These are phyloP conservation scores for Phasia obesa DNA, from an alignment of 2,888 invertebrate species.

Conservation along the genomic window DNA sequence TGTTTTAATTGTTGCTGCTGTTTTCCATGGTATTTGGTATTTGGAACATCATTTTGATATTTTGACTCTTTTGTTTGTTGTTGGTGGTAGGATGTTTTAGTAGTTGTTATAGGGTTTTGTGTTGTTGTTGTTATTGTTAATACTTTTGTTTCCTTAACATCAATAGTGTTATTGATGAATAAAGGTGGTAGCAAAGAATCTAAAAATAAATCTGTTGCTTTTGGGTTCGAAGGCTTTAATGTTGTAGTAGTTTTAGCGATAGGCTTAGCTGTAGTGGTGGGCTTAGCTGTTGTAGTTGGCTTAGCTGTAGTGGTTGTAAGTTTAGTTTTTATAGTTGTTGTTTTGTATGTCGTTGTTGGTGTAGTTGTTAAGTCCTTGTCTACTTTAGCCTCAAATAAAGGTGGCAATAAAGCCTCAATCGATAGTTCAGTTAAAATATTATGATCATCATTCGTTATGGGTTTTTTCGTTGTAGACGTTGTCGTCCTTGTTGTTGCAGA, in stretches of 20 bases:
- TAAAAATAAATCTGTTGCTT: constrained; percentile 26
- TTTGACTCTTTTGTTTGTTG: constrained; percentile 31
- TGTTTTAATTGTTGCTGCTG: constrained; percentile 32
- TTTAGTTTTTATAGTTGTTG: constrained; percentile 38
- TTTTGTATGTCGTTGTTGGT: constrained; percentile 17
- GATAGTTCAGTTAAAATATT: constrained; percentile 56
- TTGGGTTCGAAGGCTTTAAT: constrained; percentile 6
- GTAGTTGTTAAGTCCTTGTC: constrained; percentile 31
- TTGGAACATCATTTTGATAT: not conserved
- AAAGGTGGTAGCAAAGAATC: constrained; percentile 46
- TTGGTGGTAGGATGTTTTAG: constrained; percentile 36
- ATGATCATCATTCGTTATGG: constrained; percentile 28
- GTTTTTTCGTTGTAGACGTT: constrained; percentile 38
- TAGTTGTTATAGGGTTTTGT: constrained; percentile 37
- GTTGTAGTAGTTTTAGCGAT: constrained; percentile 13
- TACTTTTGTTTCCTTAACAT: not conserved
- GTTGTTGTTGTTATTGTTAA: constrained; percentile 42
- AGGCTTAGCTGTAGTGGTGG: not conserved
- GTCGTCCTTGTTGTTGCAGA: constrained; percentile 26
- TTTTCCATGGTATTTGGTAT: not conserved
- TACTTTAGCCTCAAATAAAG: constrained; percentile 50
- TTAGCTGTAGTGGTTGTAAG: constrained; percentile 4
- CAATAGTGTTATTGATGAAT: constrained; percentile 3
- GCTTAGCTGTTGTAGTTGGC: constrained; percentile 5
- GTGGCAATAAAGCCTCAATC: constrained; percentile 63